Conservation (phyloP, 1,140 invertebrate species). For the Phymastichus coffea region DNA sequence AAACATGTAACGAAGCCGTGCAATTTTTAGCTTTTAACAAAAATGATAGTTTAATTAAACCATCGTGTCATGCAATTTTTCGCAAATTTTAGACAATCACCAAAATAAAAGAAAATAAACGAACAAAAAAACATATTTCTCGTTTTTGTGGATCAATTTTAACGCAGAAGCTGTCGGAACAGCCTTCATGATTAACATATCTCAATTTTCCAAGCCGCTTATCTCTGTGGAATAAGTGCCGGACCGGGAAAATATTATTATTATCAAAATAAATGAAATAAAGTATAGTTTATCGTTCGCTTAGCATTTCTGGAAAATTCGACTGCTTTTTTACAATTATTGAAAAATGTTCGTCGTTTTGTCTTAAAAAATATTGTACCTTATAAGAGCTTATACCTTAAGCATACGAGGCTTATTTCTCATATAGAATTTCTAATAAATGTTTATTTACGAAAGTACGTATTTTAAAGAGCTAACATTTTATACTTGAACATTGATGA, state of each 20-base stretch:
- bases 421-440: neutral
- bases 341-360: no score
- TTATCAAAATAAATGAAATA: conserved; percentile 15
- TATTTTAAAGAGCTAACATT: neutral
- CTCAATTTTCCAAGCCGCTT: conserved; percentile 37
- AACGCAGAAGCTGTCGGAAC: conserved; percentile 29
- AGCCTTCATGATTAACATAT: conserved; percentile 37
- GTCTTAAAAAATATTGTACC: no score
- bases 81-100: conserved; percentile 9
- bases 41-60: no score
- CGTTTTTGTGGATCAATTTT: conserved; percentile 34
- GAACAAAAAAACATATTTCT: conserved; percentile 10
- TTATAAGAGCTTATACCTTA: conserved; percentile 10
- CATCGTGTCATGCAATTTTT: no score
- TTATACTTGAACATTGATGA: no score
- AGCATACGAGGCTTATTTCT: no score
- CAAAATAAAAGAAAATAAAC: neutral
- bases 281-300: neutral
- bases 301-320: neutral
- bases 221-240: conserved; percentile 35
- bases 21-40: conserved; percentile 8
- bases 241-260: conserved; percentile 5
- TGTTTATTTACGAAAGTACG: conserved; percentile 3
- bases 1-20: neutral
- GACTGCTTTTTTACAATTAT: neutral